Evolutionary conservation across 2,888 invertebrate species (phyloP).

Genomic region (Biston betularia): DNA sequence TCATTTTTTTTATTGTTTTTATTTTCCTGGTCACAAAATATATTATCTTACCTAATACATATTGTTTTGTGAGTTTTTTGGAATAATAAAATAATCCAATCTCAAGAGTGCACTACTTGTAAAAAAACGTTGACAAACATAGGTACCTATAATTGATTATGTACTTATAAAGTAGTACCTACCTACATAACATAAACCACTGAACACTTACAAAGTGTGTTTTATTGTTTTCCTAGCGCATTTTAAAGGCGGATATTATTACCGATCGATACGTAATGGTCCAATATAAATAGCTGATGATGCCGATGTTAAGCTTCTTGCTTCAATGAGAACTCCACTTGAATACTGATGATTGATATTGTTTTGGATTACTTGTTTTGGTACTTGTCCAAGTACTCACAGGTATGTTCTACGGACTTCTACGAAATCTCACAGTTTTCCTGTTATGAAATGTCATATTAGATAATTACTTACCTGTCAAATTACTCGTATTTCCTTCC

Average conservation of each 20-base stretch:
- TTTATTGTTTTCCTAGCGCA: slow-evolving; percentile 1
- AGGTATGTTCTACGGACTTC: not conserved
- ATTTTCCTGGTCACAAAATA: too few species aligned
- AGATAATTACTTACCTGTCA: not conserved
- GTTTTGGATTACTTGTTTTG: slow-evolving; percentile 10
- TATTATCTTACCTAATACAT: too few species aligned
- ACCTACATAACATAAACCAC: not conserved
- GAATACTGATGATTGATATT: slow-evolving; percentile 48
- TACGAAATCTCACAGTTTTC: slow-evolving; percentile 9
- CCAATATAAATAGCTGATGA: slow-evolving; percentile 43
- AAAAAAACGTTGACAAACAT: too few species aligned
- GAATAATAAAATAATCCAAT: too few species aligned
- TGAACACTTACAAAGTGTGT: not conserved
- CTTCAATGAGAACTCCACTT: slow-evolving; percentile 40
- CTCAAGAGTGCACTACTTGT: too few species aligned
- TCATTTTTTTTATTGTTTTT: too few species aligned
- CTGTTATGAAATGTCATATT: not conserved
- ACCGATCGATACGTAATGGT: slow-evolving; percentile 8
- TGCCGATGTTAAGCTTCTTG: slow-evolving; percentile 24
- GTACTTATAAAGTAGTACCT: not conserved
- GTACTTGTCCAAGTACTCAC: not conserved
- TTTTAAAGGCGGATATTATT: slow-evolving; percentile 34
- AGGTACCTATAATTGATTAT: too few species aligned
- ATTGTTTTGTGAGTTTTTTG: too few species aligned
- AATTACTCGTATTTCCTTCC: too few species aligned